These are phyloP conservation scores for Ictalurus furcatus DNA, from an alignment of 2,113 vertebrate genomes.

Conservation along the genomic window DNA sequence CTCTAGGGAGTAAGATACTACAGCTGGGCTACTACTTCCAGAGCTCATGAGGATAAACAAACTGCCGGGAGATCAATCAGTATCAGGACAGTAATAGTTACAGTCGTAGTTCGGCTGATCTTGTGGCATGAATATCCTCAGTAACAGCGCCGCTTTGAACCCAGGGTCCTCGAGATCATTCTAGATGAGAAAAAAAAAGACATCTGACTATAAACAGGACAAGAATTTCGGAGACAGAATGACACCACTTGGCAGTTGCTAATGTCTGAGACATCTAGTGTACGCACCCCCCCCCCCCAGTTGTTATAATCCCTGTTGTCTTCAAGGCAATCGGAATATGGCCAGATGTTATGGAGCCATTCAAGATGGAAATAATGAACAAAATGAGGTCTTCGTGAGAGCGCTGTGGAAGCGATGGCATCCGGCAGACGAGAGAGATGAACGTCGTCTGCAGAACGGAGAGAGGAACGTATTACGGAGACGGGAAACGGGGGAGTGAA, in stretches of 20 bases:
- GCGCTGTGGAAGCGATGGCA: not conserved
- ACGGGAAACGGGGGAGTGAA: not conserved
- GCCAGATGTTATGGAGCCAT: not conserved
- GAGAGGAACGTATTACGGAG: not conserved
- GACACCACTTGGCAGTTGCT: not conserved
- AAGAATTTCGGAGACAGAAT: not conserved
- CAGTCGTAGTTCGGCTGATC: not conserved
- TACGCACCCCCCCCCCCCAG: not conserved
- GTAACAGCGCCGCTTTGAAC: not conserved
- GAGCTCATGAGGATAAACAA: not conserved
- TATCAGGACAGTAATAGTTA: not conserved
- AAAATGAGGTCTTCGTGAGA: not conserved
- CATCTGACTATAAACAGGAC: not conserved
- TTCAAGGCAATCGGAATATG: not conserved
- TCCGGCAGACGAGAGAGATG: not conserved
- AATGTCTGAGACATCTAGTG: not conserved
- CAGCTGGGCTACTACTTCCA: not conserved
- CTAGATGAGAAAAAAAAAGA: not conserved
- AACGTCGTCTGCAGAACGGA: not conserved
- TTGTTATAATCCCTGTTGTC: not conserved
- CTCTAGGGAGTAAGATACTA: not conserved
- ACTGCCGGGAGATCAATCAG: not conserved
- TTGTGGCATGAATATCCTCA: not conserved
- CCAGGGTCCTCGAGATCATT: not conserved
- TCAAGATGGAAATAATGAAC: not conserved